Evolutionary conservation across 2,113 vertebrate species (phyloP).

Genomic region (Passer montanus): DNA sequence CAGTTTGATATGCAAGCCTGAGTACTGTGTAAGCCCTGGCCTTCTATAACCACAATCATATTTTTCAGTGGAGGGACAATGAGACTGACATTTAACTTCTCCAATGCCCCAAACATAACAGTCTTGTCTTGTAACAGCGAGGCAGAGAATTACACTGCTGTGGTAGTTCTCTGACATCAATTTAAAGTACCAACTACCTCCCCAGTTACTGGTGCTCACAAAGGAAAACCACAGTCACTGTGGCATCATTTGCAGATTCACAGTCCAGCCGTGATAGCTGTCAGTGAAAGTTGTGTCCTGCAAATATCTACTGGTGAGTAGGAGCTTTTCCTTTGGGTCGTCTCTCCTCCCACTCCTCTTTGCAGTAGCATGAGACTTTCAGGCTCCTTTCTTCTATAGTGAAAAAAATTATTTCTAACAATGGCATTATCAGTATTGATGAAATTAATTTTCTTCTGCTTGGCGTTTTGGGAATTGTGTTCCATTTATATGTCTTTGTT

Average conservation of each 20-base stretch:
- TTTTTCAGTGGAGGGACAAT: slow-evolving; percentile 19
- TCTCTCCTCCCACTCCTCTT: not conserved
- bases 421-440: not conserved
- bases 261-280: not conserved
- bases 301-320: not conserved
- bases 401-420: not conserved
- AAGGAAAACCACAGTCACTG: not conserved
- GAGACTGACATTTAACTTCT: slow-evolving; percentile 6
- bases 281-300: not conserved
- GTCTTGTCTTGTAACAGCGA: not conserved
- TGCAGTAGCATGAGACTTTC: not conserved
- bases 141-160: not conserved
- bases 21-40: not conserved
- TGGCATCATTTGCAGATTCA: not conserved
- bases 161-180: not conserved
- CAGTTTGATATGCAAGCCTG: not conserved
- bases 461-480: not conserved
- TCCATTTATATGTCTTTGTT: not conserved
- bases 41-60: not conserved
- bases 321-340: not conserved
- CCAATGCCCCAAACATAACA: not conserved
- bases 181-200: not conserved
- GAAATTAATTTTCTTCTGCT: not conserved
- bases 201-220: not conserved
- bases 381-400: not conserved